These are phyloP conservation scores for Brachyopa scutellaris DNA, from an alignment of 2,888 invertebrate genomes.

Conservation along the genomic window DNA sequence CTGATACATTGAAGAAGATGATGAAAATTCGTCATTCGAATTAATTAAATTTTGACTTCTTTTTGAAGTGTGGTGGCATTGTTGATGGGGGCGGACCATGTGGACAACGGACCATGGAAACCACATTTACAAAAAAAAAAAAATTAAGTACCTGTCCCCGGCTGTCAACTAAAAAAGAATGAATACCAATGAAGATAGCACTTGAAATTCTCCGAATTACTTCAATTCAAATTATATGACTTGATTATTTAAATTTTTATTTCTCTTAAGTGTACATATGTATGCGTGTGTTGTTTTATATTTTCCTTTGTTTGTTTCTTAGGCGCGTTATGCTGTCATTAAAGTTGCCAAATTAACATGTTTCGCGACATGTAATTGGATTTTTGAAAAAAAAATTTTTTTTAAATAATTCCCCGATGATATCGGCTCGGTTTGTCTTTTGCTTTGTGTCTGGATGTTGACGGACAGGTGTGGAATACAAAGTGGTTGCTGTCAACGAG, in stretches of 20 bases:
- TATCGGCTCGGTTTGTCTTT: constrained; percentile 30
- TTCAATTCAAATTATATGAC: constrained; percentile 58
- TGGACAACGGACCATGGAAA: background rate
- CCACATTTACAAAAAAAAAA: background rate
- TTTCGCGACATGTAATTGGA: constrained; percentile 57
- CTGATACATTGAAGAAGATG: background rate
- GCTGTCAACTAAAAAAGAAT: constrained; percentile 45
- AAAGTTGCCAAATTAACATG: constrained; percentile 67
- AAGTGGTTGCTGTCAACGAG: constrained; percentile 60
- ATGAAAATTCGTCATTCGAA: constrained; percentile 31
- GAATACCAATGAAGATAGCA: constrained; percentile 59
- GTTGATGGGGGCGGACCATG: background rate
- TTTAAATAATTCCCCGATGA: constrained; percentile 19
- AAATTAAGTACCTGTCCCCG: constrained; percentile 58
- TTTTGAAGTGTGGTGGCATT: background rate
- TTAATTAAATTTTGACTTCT: constrained; percentile 42
- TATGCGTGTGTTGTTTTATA: background rate
- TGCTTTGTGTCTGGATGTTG: constrained; percentile 7
- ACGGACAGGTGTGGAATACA: constrained; percentile 68
- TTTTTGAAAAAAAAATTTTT: constrained; percentile 19
- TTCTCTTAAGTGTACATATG: background rate
- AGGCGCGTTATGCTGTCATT: constrained; percentile 63
- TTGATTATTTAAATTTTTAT: constrained; percentile 55
- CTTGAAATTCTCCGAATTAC: constrained; percentile 64
- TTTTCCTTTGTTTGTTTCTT: constrained; percentile 5